Conservation (phyloP, 2,797 vertebrate genomes). For the Acestrorhynchus altus region DNA sequence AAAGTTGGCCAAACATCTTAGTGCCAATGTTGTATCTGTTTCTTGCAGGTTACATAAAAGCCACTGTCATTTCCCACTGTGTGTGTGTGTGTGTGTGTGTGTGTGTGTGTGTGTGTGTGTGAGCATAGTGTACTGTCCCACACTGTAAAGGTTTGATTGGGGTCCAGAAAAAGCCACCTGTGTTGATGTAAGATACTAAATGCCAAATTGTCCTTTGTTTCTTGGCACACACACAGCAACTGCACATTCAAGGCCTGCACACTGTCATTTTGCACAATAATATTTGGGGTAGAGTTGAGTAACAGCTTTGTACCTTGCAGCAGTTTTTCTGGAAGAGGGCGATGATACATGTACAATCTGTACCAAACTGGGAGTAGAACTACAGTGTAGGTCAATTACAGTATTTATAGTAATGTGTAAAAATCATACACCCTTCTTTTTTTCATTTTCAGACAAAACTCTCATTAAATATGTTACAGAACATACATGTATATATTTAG, state of each 20-base stretch:
- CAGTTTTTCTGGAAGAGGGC: slow-evolving; percentile 1
- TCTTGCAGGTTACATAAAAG: slow-evolving; percentile 51
- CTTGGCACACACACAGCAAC: slow-evolving; percentile 47
- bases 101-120: slow-evolving; percentile 32
- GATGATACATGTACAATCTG: slow-evolving; percentile 6
- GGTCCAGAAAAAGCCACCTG: slow-evolving; percentile 62
- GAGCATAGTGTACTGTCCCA: neutral
- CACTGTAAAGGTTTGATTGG: slow-evolving; percentile 47
- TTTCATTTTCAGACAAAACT: too few relatives aligned
- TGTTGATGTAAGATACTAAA: slow-evolving; percentile 53
- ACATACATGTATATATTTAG: too few relatives aligned
- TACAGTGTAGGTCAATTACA: neutral
- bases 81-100: slow-evolving; percentile 38
- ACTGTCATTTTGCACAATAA: slow-evolving; percentile 51
- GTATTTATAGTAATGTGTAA: too few relatives aligned
- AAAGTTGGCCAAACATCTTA: slow-evolving; percentile 24
- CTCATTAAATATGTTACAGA: too few relatives aligned
- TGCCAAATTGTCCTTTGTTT: slow-evolving; percentile 48
- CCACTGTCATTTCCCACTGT: slow-evolving; percentile 22
- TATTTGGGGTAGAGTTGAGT: slow-evolving; percentile 49
- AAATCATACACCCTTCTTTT: too few relatives aligned
- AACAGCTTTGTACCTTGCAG: slow-evolving; percentile 32
- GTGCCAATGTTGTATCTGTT: slow-evolving; percentile 30
- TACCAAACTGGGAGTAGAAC: slow-evolving; percentile 8
- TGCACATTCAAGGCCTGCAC: slow-evolving; percentile 38